Evolutionary conservation across 2,888 invertebrate species (phyloP).

Genomic region (Rhingia campestris): DNA sequence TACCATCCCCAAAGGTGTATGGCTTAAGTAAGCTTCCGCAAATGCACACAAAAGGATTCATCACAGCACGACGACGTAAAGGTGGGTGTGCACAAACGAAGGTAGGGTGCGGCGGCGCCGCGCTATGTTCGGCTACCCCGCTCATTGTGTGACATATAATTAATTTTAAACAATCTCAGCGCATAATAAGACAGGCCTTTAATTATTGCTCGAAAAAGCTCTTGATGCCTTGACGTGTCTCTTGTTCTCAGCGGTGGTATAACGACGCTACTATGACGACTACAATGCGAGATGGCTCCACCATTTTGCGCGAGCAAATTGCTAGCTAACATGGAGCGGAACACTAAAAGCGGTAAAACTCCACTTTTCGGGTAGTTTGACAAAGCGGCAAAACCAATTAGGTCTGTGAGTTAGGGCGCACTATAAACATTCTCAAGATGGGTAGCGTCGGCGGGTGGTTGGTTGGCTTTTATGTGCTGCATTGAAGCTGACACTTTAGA

Average conservation of each 20-base stretch:
- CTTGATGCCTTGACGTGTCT: constrained; percentile 40
- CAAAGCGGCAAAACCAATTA: constrained; percentile 72
- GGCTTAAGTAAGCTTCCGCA: constrained; percentile 11
- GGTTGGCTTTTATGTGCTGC: not conserved
- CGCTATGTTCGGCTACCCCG: not conserved
- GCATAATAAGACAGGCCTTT: constrained; percentile 62
- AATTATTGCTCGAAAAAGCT: constrained; percentile 56
- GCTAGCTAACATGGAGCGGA: constrained; percentile 34
- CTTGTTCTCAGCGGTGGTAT: not conserved
- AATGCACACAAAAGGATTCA: constrained; percentile 41
- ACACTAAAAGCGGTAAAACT: constrained; percentile 45
- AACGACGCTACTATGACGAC: too few relatives aligned
- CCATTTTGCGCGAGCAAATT: constrained; percentile 37
- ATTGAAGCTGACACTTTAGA: constrained; percentile 42
- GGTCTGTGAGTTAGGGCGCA: constrained; percentile 45
- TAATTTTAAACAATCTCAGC: constrained; percentile 72
- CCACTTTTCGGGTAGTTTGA: constrained; percentile 65
- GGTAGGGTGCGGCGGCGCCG: too few relatives aligned
- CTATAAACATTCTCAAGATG: constrained; percentile 29
- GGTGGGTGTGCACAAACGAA: not conserved
- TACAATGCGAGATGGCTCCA: not conserved
- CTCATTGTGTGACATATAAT: constrained; percentile 68
- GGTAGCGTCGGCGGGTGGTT: not conserved
- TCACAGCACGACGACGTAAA: not conserved
- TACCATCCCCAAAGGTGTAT: not conserved